These are phyloP conservation scores for Eupeodes corollae DNA, from an alignment of 1,140 invertebrate species.

Conservation along the genomic window DNA sequence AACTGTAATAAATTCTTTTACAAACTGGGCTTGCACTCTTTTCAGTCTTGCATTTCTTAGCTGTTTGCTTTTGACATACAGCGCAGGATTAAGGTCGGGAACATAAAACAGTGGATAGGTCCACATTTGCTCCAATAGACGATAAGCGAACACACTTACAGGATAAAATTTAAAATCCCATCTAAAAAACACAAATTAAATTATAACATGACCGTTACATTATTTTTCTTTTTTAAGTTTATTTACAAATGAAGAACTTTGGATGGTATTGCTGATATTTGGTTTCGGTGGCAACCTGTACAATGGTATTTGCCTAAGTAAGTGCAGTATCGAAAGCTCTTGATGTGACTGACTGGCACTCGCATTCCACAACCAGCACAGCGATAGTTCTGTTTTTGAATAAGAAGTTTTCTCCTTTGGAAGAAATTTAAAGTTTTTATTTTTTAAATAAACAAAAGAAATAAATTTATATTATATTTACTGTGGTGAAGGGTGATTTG, in stretches of 20 bases:
- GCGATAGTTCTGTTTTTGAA: constrained; percentile 67
- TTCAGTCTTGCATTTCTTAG: constrained; percentile 50
- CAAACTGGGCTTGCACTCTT: constrained; percentile 52
- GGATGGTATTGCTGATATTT: constrained; percentile 63
- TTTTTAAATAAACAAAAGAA: background rate
- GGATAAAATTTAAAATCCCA: constrained; percentile 48
- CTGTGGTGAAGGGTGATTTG: constrained; percentile 56
- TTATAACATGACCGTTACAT: background rate
- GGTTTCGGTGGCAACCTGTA: constrained; percentile 74
- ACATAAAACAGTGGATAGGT: constrained; percentile 70
- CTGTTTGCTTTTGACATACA: constrained; percentile 51
- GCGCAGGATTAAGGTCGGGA: constrained; percentile 52
- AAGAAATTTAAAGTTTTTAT: background rate
- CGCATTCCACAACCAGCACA: constrained; percentile 81
- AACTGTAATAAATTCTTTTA: constrained; percentile 56
- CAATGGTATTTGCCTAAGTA: constrained; percentile 84
- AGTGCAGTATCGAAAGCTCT: constrained; percentile 67
- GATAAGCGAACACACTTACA: constrained; percentile 71
- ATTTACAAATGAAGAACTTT: constrained; percentile 66
- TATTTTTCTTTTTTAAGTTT: constrained; percentile 16
- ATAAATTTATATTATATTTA: constrained; percentile 36
- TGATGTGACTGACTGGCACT: constrained; percentile 58
- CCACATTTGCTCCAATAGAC: constrained; percentile 65
- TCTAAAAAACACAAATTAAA: constrained; percentile 17
- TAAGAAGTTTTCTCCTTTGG: constrained; percentile 48